These are phyloP conservation scores for Taphrorychus bicolor DNA, from an alignment of 2,888 invertebrate species.

Conservation along the genomic window DNA sequence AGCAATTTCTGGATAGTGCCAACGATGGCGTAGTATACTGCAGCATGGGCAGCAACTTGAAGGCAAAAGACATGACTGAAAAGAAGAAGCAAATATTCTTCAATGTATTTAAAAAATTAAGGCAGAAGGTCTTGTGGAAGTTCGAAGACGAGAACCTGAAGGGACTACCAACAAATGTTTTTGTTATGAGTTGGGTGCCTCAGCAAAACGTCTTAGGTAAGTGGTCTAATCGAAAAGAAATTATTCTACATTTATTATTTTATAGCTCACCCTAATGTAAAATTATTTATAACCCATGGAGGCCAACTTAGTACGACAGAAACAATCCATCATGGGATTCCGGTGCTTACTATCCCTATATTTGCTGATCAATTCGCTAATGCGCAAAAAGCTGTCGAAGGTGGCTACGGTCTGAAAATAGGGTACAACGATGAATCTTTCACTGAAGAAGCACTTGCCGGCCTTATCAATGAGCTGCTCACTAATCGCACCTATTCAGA, in stretches of 20 bases:
- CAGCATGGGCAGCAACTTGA: constrained; percentile 68
- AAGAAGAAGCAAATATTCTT: constrained; percentile 63
- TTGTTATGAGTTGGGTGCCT: constrained; percentile 70
- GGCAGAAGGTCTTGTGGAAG: constrained; percentile 73
- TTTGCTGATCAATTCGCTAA: constrained; percentile 63
- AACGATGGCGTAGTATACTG: constrained; percentile 60
- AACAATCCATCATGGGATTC: constrained; percentile 61
- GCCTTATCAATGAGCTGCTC: constrained; percentile 16
- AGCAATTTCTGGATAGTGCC: constrained; percentile 45
- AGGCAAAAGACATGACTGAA: constrained; percentile 62
- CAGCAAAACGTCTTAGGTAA: constrained; percentile 60
- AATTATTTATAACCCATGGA: constrained; percentile 61
- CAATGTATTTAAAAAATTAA: constrained; percentile 65
- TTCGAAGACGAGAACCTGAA: constrained; percentile 66
- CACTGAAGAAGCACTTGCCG: constrained; percentile 9
- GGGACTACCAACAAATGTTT: constrained; percentile 65
- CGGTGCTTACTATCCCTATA: constrained; percentile 63
- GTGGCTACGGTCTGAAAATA: constrained; percentile 23
- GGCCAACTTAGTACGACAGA: constrained; percentile 62
- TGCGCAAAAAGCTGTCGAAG: constrained; percentile 57
- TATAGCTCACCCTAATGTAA: constrained; percentile 29
- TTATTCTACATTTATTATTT: not conserved
- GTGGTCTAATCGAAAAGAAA: not conserved
- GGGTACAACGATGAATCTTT: constrained; percentile 19
- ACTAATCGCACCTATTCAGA: constrained; percentile 40